phyloP scores from a whole-genome alignment of 1,140 invertebrate species.

The Sipha flava region DNA sequence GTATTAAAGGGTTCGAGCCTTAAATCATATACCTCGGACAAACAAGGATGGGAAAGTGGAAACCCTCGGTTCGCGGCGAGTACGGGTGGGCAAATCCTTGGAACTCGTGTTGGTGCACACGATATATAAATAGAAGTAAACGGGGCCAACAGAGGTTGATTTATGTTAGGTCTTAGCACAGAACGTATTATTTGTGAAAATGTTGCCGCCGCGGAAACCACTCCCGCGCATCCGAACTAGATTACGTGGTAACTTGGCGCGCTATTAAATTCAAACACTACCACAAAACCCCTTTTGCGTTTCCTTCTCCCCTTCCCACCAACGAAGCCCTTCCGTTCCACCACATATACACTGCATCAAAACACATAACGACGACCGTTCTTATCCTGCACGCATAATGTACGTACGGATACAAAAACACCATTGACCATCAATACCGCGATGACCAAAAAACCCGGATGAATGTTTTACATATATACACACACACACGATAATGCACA shows the following conservation, averaged over 20 bases:
- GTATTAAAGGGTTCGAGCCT: slow-evolving; percentile 5
- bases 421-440: too few species aligned
- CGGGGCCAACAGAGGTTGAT: slow-evolving; percentile 3
- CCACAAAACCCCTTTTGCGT: neutral
- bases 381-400: too few species aligned
- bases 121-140: neutral
- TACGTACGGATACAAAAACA: too few species aligned
- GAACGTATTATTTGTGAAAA: slow-evolving; percentile 32
- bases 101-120: neutral
- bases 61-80: neutral
- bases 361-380: neutral
- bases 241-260: slow-evolving; percentile 26
- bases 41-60: too few species aligned
- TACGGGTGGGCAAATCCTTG: neutral
- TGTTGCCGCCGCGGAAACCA: neutral
- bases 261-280: neutral
- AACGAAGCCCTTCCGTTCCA: neutral
- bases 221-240: slow-evolving; percentile 19
- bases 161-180: slow-evolving; percentile 20
- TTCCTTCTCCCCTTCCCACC: neutral
- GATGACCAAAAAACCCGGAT: too few species aligned
- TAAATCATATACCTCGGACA: slow-evolving; percentile 22
- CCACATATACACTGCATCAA: neutral
- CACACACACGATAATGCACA: too few species aligned
- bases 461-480: too few species aligned